A percentile compares a stretch with the other conserved stretches of the same genome.
These are phyloP conservation scores for Mythimna loreyi DNA, from an alignment of 2,888 invertebrate genomes.

Conservation along the genomic window DNA sequence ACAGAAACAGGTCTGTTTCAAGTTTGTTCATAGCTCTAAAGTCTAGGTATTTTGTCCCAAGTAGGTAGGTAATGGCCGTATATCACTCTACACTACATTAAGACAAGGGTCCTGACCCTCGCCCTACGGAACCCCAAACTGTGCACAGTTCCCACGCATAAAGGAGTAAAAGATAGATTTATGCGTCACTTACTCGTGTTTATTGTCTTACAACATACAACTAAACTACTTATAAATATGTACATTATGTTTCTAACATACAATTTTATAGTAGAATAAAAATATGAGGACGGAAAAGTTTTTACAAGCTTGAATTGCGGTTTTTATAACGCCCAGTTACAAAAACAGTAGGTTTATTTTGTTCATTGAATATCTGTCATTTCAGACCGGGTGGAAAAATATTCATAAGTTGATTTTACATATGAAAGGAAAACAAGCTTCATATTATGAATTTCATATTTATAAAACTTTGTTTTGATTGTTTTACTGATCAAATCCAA, in stretches of 20 bases:
- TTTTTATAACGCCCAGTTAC: neutral
- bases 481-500: neutral
- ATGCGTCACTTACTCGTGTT: constrained; percentile 59
- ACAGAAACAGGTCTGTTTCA: neutral
- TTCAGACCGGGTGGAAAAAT: neutral
- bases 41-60: constrained; percentile 6
- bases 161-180: constrained; percentile 60
- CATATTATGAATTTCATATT: neutral
- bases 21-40: neutral
- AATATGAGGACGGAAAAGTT: neutral
- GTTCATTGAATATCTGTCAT: neutral
- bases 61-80: constrained; percentile 4
- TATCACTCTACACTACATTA: constrained; percentile 29
- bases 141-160: constrained; percentile 55
- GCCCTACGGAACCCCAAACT: constrained; percentile 46
- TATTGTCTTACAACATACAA: constrained; percentile 56
- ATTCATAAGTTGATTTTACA: neutral
- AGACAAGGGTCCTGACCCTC: constrained; percentile 33
- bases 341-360: too few species aligned
- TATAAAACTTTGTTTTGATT: neutral
- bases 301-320: neutral
- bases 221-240: constrained; percentile 25
- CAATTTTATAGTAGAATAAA: constrained; percentile 11
- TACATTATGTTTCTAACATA: neutral
- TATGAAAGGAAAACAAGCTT: neutral